Evolutionary conservation across 2,888 invertebrate species (phyloP), one percentile per base, ranked within the genome.

Genomic region (Pycnomerus fuliginosus): DNA sequence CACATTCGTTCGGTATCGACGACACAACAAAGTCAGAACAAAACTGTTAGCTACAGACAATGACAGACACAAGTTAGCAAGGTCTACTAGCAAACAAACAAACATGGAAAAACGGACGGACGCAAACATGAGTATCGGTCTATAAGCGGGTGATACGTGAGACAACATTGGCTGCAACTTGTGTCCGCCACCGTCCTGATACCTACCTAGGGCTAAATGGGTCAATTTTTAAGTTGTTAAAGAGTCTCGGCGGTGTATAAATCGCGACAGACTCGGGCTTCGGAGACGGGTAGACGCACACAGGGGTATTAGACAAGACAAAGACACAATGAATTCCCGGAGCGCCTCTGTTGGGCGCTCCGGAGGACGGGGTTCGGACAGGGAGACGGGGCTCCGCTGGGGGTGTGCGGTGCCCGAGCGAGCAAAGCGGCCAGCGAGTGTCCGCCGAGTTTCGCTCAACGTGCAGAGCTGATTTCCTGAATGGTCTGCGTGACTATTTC

Each of bases 231-330:
- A 30, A 10, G 14, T 4, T 13, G 5, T 13, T 12, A 30, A 30
- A 40, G 34, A 22, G 32, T 41, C 34, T 48, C 48, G 44, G 48
- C 44, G 48, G 44, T 48, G 48, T 44, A 44, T 36, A 41, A 48
- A 48, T 48, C 40, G 40, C 48, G 70, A 70, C 71, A 69, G 65
- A 70, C 71, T 70, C 72, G 69, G 70, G 68, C 67, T 70, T 65
- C 53, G 64, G 67, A 72, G 69, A 67, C 65, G 83, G 82, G 83
- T 75, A 84, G 84, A 87, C 85, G 87, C 85, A 89, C 88, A 89
- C 87, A 87, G 84, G 80, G 87, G 85, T 84, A 82, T 77, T 45
- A 65, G 58, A 65, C 64, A 46, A 87, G 87, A 88, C 87, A 87
- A n/a, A 87, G 85, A 88, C 88, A 89, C 89, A 89, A 74, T 75